A percentile compares a stretch with the other conserved stretches of the same genome.
Conservation (phyloP, 1,140 invertebrate species). For the Cyphomyrmex costatus region DNA sequence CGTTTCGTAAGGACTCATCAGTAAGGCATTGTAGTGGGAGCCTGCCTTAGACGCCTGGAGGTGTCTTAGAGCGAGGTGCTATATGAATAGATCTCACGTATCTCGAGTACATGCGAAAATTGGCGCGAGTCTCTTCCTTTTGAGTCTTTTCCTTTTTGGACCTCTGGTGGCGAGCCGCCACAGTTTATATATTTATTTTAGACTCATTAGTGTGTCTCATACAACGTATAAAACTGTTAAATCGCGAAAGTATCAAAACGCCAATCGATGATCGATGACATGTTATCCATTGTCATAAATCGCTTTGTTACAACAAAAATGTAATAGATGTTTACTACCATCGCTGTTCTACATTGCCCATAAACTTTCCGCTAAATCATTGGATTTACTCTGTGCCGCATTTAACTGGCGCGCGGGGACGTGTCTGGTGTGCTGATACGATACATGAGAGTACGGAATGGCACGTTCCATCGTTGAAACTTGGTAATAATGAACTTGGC, state of each 20-base stretch:
- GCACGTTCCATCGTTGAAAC: constrained; percentile 55
- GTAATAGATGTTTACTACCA: constrained; percentile 65
- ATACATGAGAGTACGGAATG: constrained; percentile 1
- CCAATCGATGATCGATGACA: constrained; percentile 58
- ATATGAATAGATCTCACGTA: no score
- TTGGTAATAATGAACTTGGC: constrained; percentile 49
- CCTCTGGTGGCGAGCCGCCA: no score
- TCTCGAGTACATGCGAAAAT: no score
- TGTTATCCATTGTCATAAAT: constrained; percentile 56
- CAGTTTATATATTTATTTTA: constrained; percentile 39
- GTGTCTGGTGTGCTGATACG: constrained; percentile 46
- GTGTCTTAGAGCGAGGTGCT: no score
- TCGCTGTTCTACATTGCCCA: constrained; percentile 6
- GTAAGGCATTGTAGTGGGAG: no score
- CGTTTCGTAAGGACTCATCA: no score
- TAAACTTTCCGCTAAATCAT: constrained; percentile 54
- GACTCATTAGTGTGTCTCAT: not conserved
- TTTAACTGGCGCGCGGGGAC: constrained; percentile 21
- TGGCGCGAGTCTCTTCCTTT: no score
- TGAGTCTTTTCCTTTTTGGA: no score
- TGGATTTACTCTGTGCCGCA: constrained; percentile 22
- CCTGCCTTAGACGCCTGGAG: no score
- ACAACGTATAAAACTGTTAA: constrained; percentile 3
- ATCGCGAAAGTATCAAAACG: constrained; percentile 29
- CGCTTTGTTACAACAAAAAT: constrained; percentile 50